Evolutionary conservation across 2,113 vertebrate genomes (phyloP), one percentile per base, ranked within the genome.

Genomic region (Odontophorus gujanensis): DNA sequence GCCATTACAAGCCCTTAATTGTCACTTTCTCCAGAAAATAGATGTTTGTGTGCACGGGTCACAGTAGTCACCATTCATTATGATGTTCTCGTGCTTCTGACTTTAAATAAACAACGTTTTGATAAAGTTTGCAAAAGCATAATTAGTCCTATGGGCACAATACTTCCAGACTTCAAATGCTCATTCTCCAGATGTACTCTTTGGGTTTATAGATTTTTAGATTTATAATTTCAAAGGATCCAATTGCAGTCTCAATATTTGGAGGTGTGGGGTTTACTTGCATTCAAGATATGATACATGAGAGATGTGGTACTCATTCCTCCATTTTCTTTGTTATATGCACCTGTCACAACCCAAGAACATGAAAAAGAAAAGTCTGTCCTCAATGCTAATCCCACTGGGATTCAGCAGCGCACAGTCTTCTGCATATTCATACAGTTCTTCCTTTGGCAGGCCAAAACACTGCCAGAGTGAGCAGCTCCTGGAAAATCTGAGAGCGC

Each of bases 91-190:
- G 47, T 79, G 86, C 90, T 87, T 92, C 74, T 61, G 42, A 88
- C 95, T 96, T 97, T 81, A 94, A 97, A 95, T 72, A 93, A 96
- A 95, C 93, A 96, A 94, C 90, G 91, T 94, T 97, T 95, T 50
- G 93, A 93, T 92, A 82, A 95, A 97, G 93, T 97, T 97, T 96
- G 94, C 84, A 96, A 82, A 94, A 97, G 92, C 96, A 3, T 96
- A 96, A 97, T 98, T 97, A 98, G 96, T 96, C 93, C 93, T 96
- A 34, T 80, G 96, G 94, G 95, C 97, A 96, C 92, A 97, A 94
- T 91, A 97, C 96, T 96, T 95, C 94, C 95, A 88, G 91, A 65
- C 93, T 40, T 95, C 87, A 92, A 81, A 94, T 63, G 74, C 94
- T 95, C 94, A 68, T 77, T 96, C 90, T 91, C 95, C 96, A 97